Base-by-base conservation (phyloP, 2,888 invertebrate genomes). In the Melinopterus prodromus region DNA sequence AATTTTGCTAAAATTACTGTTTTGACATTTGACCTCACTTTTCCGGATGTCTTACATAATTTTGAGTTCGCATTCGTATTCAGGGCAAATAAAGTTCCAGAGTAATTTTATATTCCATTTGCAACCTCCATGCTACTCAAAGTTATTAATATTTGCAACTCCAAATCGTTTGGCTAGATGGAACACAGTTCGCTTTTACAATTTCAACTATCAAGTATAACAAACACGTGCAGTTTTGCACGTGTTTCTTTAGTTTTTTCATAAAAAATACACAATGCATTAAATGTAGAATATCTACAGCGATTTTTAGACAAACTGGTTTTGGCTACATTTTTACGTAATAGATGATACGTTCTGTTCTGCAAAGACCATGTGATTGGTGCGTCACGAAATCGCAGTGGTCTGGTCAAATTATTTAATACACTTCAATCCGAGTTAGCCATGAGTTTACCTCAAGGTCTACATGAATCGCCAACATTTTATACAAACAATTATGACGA, bases 371-470 rank as follows among this genome's bases (percentile, higher is more conserved):
- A 53, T 53, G 53, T 53, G 53, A 71, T 71, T 12, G 12, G 71
- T 14, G 12, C 37, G 35, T 36, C n/a, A 36, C 74, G 35, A 74
- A n/a, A 72, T 72, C 72, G 69, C 53, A 70, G 36, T 76, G 37
- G 14, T 71, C 69, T 80, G 72, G 78, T 80, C 72, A 80, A 78
- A 78, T 78, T 80, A 80, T 78, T 80, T 77, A 80, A 80, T 80
- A 16, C 78, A 78, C 76, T 80, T 69, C 53, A 69, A 76, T 69
- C 71, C 16, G 6, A 15, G 26, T 69, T 70, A 71, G 71, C 76
- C 77, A 76, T 26, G 16, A 71, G 70, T 26, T 15, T 38, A 16
- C 36, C 80, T 77, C 71, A 80, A 77, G 78, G 71, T 80, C 70
- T 76, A 53, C 26, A 71, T 15, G 76, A 16, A 26, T 74, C 74